Evolutionary conservation across 2,797 vertebrate species (phyloP), one percentile per base, ranked within the genome.

Genomic region (Fistularia tabacaria): DNA sequence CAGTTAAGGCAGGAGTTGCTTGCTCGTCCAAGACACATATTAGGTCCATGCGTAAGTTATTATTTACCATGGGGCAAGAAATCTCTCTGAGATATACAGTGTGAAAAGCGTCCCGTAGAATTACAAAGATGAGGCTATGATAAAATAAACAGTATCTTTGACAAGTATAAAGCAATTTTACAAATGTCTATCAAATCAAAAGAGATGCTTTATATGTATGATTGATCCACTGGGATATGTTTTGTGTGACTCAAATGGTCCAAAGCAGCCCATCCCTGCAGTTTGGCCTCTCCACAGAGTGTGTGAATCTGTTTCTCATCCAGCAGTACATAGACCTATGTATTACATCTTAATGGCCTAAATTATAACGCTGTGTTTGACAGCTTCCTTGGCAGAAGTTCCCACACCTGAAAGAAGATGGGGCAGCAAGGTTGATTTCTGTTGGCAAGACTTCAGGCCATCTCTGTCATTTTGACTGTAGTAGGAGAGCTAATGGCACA

Each of bases 361-460:
- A 84, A 80, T 84, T 71, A 74, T 54, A 59, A 62, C 37, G n/a
- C 57, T 25, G 50, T 10, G 10, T 82, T 70, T 72, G 69, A 83
- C 62, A 75, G 72, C 68, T 66, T 66, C 64, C 59, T 69, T 82
- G 84, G 85, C 77, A 74, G 49, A 58, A 38, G 47, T 73, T 81
- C 78, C 84, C 77, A 84, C 81, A 85, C 81, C 80, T 85, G 81
- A 84, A 55, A 55, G 64, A 73, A 64, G 72, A 71, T 68, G 54
- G 69, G 56, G 41, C 59, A 48, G 46, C 14, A 14, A 76, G 51
- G 54, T 53, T 59, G 66, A 80, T 71, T 66, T 57, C 41, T 72
- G 54, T 66, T 77, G 81, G 71, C 73, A 67, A 56, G 76, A 14
- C 57, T n/a, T 66, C 41, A 36, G 48, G 54, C 52, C 41, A 38